phyloP scores from a whole-genome alignment of 2,888 invertebrate genomes.

The Barypeithes pellucidus region DNA sequence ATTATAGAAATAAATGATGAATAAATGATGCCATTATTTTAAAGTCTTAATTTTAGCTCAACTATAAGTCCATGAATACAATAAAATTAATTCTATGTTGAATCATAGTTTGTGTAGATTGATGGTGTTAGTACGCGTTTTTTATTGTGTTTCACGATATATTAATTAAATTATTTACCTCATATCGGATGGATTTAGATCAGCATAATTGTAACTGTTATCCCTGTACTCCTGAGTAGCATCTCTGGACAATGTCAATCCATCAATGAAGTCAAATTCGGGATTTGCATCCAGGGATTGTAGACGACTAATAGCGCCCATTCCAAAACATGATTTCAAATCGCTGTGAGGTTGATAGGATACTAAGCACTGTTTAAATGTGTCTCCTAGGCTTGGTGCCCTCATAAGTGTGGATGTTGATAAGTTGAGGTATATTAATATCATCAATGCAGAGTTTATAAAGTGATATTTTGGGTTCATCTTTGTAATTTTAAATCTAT shows the following conservation, averaged over 20 bases:
- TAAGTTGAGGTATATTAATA: neutral
- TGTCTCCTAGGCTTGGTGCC: constrained; percentile 54
- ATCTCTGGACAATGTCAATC: constrained; percentile 78
- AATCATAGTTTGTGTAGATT: too few relatives aligned
- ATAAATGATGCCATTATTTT: too few relatives aligned
- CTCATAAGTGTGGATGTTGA: constrained; percentile 25
- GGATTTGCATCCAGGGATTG: constrained; percentile 79
- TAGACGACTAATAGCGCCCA: constrained; percentile 78
- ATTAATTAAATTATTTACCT: constrained; percentile 71
- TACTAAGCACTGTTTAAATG: constrained; percentile 71
- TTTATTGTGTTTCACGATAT: neutral
- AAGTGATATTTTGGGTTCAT: neutral
- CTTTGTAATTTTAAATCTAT: neutral
- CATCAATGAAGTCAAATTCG: constrained; percentile 78
- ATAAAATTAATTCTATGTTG: too few relatives aligned
- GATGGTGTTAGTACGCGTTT: too few relatives aligned
- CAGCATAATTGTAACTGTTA: constrained; percentile 78
- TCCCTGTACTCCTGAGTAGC: constrained; percentile 78
- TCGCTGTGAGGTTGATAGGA: constrained; percentile 68
- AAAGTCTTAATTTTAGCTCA: too few relatives aligned
- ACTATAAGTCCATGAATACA: too few relatives aligned
- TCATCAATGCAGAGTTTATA: neutral
- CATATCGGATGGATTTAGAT: constrained; percentile 83
- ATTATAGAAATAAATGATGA: too few relatives aligned
- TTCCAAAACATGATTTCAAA: constrained; percentile 78